Evolutionary conservation across 2,113 vertebrate species (phyloP).

Genomic region (Hemibagrus wyckioides): DNA sequence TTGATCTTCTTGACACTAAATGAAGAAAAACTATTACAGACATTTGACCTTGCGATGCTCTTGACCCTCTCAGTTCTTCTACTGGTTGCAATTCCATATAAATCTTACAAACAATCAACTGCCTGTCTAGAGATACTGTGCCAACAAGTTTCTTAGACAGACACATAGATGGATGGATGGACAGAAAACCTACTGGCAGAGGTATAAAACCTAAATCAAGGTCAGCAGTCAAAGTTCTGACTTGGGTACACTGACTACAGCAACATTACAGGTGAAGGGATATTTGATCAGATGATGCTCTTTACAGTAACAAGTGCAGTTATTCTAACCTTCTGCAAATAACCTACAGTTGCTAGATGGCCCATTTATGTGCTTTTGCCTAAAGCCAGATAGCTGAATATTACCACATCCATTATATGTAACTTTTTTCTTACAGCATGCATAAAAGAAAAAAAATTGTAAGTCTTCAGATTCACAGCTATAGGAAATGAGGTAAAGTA

Average conservation of each 20-base stretch:
- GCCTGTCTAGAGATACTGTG: not conserved
- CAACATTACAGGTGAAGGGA: no score
- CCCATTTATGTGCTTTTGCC: not conserved
- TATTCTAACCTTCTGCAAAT: not conserved
- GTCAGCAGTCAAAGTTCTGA: no score
- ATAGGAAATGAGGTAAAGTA: not conserved
- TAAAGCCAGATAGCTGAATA: not conserved
- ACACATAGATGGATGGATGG: not conserved
- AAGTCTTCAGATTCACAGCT: not conserved
- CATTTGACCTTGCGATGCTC: no score
- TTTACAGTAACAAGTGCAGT: not conserved
- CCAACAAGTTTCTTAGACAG: not conserved
- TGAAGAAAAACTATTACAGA: not conserved
- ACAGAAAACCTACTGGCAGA: no score
- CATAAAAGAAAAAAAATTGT: not conserved
- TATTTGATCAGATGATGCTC: no score
- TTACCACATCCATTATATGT: not conserved
- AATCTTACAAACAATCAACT: not conserved
- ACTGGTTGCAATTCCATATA: not conserved
- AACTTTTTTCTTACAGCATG: not conserved
- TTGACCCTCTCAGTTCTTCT: not conserved
- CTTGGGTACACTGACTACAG: no score
- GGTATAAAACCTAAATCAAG: no score
- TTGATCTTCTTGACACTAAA: not conserved
- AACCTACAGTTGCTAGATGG: not conserved